Evolutionary conservation across 2,888 invertebrate genomes (phyloP).

Genomic region (Parelbella ahira): DNA sequence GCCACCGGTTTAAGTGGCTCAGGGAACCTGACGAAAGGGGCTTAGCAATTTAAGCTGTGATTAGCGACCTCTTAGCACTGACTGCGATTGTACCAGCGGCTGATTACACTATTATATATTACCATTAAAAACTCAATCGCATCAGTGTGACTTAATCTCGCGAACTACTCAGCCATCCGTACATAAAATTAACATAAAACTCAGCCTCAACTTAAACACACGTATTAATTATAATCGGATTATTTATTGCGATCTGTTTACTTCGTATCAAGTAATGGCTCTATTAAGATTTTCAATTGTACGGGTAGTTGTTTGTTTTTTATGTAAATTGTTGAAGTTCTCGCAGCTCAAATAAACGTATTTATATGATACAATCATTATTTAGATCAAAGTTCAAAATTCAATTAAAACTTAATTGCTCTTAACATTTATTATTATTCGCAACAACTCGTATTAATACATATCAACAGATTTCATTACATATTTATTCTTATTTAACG

Average conservation of each 20-base stretch:
- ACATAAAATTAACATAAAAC: conserved; percentile 73
- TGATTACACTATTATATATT: conserved; percentile 60
- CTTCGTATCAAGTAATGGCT: conserved; percentile 2
- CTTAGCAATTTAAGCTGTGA: conserved; percentile 44
- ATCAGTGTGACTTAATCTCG: conserved; percentile 41
- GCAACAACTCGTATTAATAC: no score
- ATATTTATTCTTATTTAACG: no score
- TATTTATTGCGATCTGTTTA: conserved; percentile 45
- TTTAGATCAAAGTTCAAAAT: no score
- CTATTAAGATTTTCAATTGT: conserved; percentile 6
- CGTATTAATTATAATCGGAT: conserved; percentile 57
- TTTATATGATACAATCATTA: no score
- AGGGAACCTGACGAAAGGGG: conserved; percentile 38
- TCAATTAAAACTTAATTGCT: no score
- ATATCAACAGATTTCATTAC: no score
- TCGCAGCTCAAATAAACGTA: no score
- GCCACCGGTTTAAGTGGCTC: conserved; percentile 32
- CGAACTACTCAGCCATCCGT: conserved; percentile 50
- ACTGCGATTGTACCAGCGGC: conserved; percentile 42
- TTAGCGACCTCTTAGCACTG: conserved; percentile 43
- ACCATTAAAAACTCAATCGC: conserved; percentile 63
- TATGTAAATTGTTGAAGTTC: no score
- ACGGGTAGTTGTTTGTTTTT: no score
- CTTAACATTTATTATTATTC: no score
- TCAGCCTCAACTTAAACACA: conserved; percentile 55